Base-by-base conservation (phyloP, 2,888 invertebrate species). In the Mesochorus sp. region DNA sequence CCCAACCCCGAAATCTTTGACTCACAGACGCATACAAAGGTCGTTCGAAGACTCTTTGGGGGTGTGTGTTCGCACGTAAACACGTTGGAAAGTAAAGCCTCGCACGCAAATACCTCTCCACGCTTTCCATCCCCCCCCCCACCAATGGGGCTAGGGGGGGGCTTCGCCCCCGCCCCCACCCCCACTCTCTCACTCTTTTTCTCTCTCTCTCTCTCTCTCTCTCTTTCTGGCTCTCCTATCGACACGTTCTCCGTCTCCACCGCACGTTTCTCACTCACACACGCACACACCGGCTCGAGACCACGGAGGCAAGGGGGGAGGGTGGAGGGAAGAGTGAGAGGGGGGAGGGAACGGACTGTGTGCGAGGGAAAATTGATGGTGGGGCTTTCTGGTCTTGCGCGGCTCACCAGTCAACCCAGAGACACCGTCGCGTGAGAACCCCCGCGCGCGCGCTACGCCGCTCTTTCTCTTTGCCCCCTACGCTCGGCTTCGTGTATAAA, bases 371-470 rank as follows among this genome's bases (percentile, higher is more conserved):
- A 86, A 80, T 83, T 81, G 84, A 88, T 88, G 89, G 89, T 89
- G 89, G 90, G 90, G 90, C 88, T 88, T 84, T 87, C 86, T 87
- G 89, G 86, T 89, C 88, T 89, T 89, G 89, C 89, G 89, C 89
- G 87, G 85, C 86, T 79, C 85, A 84, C 85, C 90, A 90, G 90
- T 90, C 90, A 89, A 90, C 89, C 86, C 87, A 88, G 88, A 90
- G 90, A 88, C 87, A 86, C 90, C 89, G 89, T 88, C 87, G 88
- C 88, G 90, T 86, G 87, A 88, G 84, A 88, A 88, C 87, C 87
- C 86, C 77, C 84, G 81, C 80, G 81, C 78, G 55, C 44, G 31
- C 42, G 55, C 55, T 55, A 70, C 68, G 68, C n/a, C 57, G 57
- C 24, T 12, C 21, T 19, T 19, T 3, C 14, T 26, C 49, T 21